Percentiles rank a stretch among this genome's conserved stretches.
Evolutionary conservation across 2,113 vertebrate species (phyloP).

Genomic region (Bos indicus): DNA sequence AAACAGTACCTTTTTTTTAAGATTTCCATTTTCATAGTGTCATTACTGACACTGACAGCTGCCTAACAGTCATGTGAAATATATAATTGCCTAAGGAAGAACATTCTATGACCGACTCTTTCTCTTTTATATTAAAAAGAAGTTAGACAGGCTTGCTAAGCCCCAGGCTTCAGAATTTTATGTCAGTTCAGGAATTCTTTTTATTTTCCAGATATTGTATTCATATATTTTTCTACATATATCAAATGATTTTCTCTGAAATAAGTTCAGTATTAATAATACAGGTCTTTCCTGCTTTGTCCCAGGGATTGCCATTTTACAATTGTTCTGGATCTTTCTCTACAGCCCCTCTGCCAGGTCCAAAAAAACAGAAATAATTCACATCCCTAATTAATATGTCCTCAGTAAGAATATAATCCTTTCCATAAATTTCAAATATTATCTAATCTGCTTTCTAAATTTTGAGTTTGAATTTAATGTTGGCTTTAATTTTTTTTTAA

Average conservation of each 20-base stretch:
- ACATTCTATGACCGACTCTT: constrained; percentile 29
- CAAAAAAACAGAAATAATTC: neutral
- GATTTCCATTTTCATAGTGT: constrained; percentile 66
- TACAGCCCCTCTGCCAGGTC: neutral
- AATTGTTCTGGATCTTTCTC: constrained; percentile 3
- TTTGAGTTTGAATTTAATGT: neutral
- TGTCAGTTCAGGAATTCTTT: constrained; percentile 65
- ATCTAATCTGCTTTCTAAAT: neutral
- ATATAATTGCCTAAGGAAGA: constrained; percentile 69
- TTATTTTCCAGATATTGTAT: constrained; percentile 63
- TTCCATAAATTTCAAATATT: neutral
- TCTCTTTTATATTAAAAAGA: constrained; percentile 73
- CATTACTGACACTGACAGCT: constrained; percentile 61
- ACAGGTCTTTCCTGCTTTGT: constrained; percentile 32
- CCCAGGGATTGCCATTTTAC: neutral
- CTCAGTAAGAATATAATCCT: neutral
- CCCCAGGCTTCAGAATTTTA: constrained; percentile 65
- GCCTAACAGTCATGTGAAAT: constrained; percentile 63
- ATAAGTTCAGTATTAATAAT: constrained; percentile 43
- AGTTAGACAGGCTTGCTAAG: constrained; percentile 60
- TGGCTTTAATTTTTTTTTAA: neutral
- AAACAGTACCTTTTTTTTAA: constrained; percentile 55
- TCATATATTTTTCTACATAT: constrained; percentile 59
- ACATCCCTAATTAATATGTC: neutral
- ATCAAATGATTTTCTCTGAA: constrained; percentile 40